phyloP scores from a whole-genome alignment of 2,888 invertebrate species.

The Pheosia gnoma region DNA sequence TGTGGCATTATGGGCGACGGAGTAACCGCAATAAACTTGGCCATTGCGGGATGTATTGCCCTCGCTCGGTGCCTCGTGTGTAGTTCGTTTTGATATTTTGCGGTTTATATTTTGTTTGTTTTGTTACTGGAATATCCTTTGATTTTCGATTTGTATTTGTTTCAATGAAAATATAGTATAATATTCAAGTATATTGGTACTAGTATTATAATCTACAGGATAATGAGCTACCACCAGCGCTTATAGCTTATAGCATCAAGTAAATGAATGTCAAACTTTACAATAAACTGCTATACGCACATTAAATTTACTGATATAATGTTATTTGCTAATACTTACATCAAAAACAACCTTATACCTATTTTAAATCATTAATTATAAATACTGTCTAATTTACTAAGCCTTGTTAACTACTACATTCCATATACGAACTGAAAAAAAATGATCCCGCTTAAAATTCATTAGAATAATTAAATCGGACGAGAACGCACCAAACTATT shows the following conservation, averaged over 20 bases:
- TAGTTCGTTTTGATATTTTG: constrained; percentile 59
- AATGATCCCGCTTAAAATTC: neutral
- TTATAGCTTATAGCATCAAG: too few species aligned
- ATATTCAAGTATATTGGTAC: too few species aligned
- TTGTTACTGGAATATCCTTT: constrained; percentile 18
- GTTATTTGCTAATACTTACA: too few species aligned
- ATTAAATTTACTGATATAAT: too few species aligned
- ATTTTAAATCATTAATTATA: neutral
- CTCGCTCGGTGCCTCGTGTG: constrained; percentile 53
- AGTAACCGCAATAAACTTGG: constrained; percentile 73
- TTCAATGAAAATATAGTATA: too few species aligned
- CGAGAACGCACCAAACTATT: neutral
- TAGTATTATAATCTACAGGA: too few species aligned
- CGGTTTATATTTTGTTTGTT: constrained; percentile 51
- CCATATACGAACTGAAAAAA: neutral
- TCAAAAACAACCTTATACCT: neutral
- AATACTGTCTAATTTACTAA: neutral
- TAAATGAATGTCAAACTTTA: too few species aligned
- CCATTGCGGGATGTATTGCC: constrained; percentile 69
- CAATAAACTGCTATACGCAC: too few species aligned
- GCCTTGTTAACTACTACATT: neutral
- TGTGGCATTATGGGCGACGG: constrained; percentile 75
- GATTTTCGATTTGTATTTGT: neutral
- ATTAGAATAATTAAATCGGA: neutral
- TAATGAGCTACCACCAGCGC: too few species aligned